Base-by-base conservation (phyloP, 1,140 invertebrate genomes). In the Lineus longissimus region DNA sequence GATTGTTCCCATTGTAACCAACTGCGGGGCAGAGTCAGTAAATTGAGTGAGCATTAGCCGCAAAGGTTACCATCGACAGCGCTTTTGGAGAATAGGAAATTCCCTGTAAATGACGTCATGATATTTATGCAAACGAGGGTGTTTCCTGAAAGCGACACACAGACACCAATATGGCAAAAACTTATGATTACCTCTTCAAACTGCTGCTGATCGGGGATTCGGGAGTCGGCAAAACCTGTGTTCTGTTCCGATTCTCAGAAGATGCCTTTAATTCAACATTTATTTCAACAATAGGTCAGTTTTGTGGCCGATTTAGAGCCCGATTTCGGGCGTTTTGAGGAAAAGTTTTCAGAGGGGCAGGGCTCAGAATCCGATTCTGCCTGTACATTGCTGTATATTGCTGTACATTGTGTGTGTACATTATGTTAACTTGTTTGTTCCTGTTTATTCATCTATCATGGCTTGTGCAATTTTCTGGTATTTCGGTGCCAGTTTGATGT, bases 191-290 rank as follows among this genome's bases (percentile, higher is more conserved):
- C 80, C 87, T 98, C 76, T 98, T 98, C 84, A 98, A 98, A 87
- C 87, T 98, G 78, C 84, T 98, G 70, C 84, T 98, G 72, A 98
- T 98, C 84, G 96, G 95, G 63, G 95, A 98, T 86, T 96, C 93
- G 65, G 95, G 95, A 67, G 96, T 98, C 65, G 95, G 95, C 72
- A 98, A 98, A 86, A 98, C 95, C 57, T 98, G 95, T 85, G 94
- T 98, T 78, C 85, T 98, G 64, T 97, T 98, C 81, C 88, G 96
- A 83, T 98, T 98, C 86, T 95, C 93, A 58, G 95, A 98, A 82
- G 95, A 98, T 86, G 94, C 94, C 62, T 98, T 97, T 83, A 98
- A 96, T 76, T 94, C 95, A 31, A 97, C 95, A 57, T 98, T 98
- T 85, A 98, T 98, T 23, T 51, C 47, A 19, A 51, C 47, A 23